A percentile compares a stretch with the other conserved stretches of the same genome.
Evolutionary conservation across 2,113 vertebrate genomes (phyloP).

Genomic region (Cnemophilus loriae): DNA sequence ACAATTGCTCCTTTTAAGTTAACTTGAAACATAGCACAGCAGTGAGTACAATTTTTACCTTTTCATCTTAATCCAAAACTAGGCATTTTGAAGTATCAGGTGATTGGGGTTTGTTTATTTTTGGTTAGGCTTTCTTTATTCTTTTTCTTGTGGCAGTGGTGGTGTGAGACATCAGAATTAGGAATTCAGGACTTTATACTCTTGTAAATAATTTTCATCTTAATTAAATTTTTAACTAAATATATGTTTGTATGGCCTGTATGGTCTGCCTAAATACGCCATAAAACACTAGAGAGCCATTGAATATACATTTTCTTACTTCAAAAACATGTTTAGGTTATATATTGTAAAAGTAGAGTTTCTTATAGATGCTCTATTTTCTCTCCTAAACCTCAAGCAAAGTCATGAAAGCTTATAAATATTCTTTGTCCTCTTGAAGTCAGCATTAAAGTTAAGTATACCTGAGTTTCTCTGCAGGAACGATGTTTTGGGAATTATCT

Average conservation of each 20-base stretch:
- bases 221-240: neutral
- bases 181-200: neutral
- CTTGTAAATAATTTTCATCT: neutral
- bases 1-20: neutral
- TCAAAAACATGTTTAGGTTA: neutral
- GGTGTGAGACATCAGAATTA: neutral
- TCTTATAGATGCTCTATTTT: neutral
- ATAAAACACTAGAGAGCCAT: neutral
- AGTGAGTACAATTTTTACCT: neutral
- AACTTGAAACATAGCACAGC: neutral
- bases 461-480: neutral
- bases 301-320: neutral
- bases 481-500: neutral
- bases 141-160: neutral
- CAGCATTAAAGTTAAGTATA: neutral
- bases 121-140: neutral
- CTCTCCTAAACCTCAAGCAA: neutral
- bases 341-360: neutral
- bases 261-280: neutral
- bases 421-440: neutral
- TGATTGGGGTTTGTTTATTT: fast-evolving
- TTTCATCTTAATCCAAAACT: neutral
- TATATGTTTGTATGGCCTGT: neutral
- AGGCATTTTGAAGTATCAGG: neutral
- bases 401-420: neutral